Conservation (phyloP, 1,140 invertebrate species). For the Whitmania pigra region DNA sequence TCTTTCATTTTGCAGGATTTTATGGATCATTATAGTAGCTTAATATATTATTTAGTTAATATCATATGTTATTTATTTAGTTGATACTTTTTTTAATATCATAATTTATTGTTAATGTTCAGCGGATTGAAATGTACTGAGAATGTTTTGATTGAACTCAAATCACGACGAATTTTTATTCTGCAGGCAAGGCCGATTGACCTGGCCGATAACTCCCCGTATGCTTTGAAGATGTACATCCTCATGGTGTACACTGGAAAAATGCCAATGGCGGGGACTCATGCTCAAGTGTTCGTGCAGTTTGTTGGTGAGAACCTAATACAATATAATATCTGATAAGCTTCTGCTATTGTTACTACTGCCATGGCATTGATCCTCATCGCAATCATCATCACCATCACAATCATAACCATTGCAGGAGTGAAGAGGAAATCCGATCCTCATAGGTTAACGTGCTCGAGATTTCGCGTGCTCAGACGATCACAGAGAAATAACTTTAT, state of each 20-base stretch:
- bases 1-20: too few relatives aligned
- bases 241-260: slow-evolving; percentile 1
- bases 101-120: too few relatives aligned
- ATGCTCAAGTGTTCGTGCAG: slow-evolving; percentile 1
- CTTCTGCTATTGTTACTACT: background rate
- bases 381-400: background rate
- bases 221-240: background rate
- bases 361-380: background rate
- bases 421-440: background rate
- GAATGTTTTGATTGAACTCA: too few relatives aligned
- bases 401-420: background rate
- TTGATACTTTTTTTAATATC: too few relatives aligned
- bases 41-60: too few relatives aligned
- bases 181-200: background rate
- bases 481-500: background rate
- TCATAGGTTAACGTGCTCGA: background rate
- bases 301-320: background rate
- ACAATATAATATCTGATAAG: too few relatives aligned
- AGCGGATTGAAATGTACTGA: too few relatives aligned
- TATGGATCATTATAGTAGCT: too few relatives aligned
- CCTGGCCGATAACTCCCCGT: background rate
- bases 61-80: too few relatives aligned
- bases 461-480: background rate
- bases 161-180: too few relatives aligned
- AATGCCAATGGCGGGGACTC: background rate